Evolutionary conservation across 2,113 vertebrate species (phyloP).

Genomic region (Cromileptes altivelis): DNA sequence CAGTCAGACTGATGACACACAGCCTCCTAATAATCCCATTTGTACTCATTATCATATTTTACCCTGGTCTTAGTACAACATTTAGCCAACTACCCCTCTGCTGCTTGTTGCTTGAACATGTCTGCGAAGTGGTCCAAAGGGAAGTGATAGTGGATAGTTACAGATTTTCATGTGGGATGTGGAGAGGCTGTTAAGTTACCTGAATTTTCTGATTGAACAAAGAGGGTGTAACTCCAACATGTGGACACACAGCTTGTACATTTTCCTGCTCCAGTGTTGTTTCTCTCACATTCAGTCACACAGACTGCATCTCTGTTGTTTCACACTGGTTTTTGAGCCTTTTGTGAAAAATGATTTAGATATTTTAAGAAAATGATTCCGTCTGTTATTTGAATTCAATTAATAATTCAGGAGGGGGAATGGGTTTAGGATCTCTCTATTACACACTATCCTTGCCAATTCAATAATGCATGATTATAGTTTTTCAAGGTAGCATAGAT

Average conservation of each 20-base stretch:
- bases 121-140: slow-evolving; percentile 3
- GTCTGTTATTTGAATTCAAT: slow-evolving; percentile 89
- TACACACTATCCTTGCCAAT: slow-evolving; percentile 87
- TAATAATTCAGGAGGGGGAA: slow-evolving; percentile 87
- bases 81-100: slow-evolving; percentile 65
- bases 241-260: not conserved
- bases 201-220: slow-evolving; percentile 4
- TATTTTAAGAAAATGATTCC: slow-evolving; percentile 90
- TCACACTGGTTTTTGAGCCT: slow-evolving; percentile 61
- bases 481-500: slow-evolving; percentile 87
- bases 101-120: slow-evolving; percentile 16
- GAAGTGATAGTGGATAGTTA: slow-evolving; percentile 16
- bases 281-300: not conserved
- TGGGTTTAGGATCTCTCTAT: slow-evolving; percentile 90
- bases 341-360: slow-evolving; percentile 87
- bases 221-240: not conserved
- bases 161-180: not conserved
- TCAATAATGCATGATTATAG: slow-evolving; percentile 89
- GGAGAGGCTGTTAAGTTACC: not conserved
- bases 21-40: slow-evolving; percentile 86
- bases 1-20: slow-evolving; percentile 85
- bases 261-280: not conserved
- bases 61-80: slow-evolving; percentile 74
- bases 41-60: slow-evolving; percentile 86
- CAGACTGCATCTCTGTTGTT: slow-evolving; percentile 68